Percentiles rank a stretch among this genome's conserved stretches.
These are phyloP conservation scores for Tetramorium alpestre DNA, from an alignment of 1,140 invertebrate species.

Conservation along the genomic window DNA sequence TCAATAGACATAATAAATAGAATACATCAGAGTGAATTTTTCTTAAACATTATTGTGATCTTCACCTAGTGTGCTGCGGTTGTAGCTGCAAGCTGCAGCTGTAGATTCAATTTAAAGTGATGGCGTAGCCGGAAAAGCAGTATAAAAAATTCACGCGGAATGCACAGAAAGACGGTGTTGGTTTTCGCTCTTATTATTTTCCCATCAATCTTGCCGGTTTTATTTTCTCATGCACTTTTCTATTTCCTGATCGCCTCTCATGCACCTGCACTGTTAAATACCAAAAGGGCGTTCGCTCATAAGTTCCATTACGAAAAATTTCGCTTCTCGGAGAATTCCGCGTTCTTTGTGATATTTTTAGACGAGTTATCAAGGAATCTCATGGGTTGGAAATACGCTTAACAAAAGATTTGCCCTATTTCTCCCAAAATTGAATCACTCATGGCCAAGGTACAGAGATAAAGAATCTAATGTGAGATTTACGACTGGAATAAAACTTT, in stretches of 20 bases:
- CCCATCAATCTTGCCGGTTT: not conserved
- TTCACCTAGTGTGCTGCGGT: not conserved
- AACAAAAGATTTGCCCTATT: not conserved
- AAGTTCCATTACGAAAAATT: constrained; percentile 5
- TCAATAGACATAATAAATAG: not conserved
- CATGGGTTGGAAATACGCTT: not conserved
- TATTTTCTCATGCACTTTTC: not conserved
- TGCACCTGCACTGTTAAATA: constrained; percentile 16
- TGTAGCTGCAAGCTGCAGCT: not conserved
- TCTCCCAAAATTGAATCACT: constrained; percentile 3
- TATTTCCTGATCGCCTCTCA: not conserved
- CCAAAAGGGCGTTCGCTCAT: not conserved
- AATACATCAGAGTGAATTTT: not conserved
- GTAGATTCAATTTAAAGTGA: constrained; percentile 25
- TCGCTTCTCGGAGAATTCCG: not conserved
- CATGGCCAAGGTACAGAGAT: not conserved
- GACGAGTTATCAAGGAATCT: not conserved
- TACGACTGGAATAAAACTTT: not conserved
- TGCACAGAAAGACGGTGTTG: not conserved
- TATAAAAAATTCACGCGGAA: constrained; percentile 27
- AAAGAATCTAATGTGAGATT: not conserved
- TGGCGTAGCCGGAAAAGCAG: not conserved
- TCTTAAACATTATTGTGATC: not conserved
- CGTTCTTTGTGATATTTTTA: constrained; percentile 5
- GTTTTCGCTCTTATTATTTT: constrained; percentile 5